Percentiles rank a stretch among this genome's conserved stretches.
Conservation (phyloP, 1,140 invertebrate genomes). For the Ostrea denselamellosa region DNA sequence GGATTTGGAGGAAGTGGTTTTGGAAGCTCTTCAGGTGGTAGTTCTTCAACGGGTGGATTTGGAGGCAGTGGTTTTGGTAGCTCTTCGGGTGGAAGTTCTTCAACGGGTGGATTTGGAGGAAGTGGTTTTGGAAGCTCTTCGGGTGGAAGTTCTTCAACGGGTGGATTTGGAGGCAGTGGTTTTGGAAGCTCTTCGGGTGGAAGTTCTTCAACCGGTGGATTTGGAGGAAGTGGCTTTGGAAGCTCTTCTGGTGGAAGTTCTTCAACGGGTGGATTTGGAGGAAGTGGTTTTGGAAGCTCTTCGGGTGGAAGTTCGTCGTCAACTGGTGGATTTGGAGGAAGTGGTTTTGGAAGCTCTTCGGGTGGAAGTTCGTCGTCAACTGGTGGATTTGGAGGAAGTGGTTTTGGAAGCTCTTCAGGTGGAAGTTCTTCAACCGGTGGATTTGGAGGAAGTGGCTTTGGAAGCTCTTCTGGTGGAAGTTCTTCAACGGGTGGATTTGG, state of each 20-base stretch:
- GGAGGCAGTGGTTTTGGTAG: not conserved
- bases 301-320: not conserved
- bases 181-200: not conserved
- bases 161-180: not conserved
- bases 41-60: not conserved
- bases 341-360: not conserved
- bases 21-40: not conserved
- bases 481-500: not conserved
- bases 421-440: not conserved
- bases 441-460: not conserved
- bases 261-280: not conserved
- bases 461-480: not conserved
- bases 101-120: not conserved
- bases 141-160: not conserved
- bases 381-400: not conserved
- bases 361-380: not conserved
- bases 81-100: not conserved
- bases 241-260: not conserved
- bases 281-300: not conserved
- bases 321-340: not conserved
- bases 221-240: conserved; percentile 8
- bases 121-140: not conserved
- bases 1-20: not conserved
- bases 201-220: not conserved
- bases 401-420: not conserved